phyloP scores from a whole-genome alignment of 2,888 invertebrate species.

The Nasonia oneida region DNA sequence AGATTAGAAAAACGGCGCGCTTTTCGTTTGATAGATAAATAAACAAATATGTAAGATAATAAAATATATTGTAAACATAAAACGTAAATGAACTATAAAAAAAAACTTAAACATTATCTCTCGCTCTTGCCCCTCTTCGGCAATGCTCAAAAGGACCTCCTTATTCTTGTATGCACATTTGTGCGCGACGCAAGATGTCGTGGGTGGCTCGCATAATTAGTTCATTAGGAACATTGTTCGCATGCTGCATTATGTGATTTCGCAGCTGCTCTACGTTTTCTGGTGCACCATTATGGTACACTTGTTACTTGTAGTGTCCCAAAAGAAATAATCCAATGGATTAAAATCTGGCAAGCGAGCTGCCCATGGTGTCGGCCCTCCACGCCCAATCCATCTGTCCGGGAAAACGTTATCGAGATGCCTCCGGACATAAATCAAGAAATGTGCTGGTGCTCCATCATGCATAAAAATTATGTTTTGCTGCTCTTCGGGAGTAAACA shows the following conservation, averaged over 20 bases:
- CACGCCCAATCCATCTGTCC: background rate
- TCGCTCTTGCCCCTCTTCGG: background rate
- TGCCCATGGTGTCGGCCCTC: constrained; percentile 1
- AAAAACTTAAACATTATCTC: background rate
- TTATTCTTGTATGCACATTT: background rate
- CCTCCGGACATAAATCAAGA: background rate
- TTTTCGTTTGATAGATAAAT: too few relatives aligned
- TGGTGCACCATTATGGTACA: background rate
- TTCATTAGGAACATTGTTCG: background rate
- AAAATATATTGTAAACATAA: too few relatives aligned
- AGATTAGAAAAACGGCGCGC: too few relatives aligned
- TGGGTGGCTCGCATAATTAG: background rate
- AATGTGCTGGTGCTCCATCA: background rate
- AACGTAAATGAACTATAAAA: too few relatives aligned
- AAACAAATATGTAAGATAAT: too few relatives aligned
- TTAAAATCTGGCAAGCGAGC: background rate
- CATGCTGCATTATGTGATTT: background rate
- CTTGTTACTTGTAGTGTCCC: background rate
- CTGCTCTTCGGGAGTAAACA: background rate
- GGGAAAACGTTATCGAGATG: background rate
- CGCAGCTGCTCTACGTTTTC: background rate
- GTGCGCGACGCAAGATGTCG: background rate
- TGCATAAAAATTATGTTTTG: background rate
- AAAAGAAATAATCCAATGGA: background rate
- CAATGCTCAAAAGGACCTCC: background rate